A percentile compares a stretch with the other conserved stretches of the same genome.
Evolutionary conservation across 1,140 invertebrate species (phyloP).

Genomic region (Ceratina australensis): DNA sequence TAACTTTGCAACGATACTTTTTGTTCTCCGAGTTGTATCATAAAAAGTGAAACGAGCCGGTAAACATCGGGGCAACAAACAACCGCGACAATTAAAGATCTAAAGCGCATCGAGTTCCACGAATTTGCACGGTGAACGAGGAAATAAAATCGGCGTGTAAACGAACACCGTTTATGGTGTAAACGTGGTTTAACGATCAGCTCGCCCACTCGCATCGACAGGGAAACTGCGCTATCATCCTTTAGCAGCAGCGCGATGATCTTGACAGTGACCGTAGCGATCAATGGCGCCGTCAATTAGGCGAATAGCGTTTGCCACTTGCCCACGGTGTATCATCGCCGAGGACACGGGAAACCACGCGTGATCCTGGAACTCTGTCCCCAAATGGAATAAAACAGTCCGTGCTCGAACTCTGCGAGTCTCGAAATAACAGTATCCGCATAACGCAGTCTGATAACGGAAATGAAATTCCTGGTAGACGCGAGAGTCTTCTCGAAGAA

Average conservation of each 20-base stretch:
- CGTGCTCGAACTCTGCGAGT: too few species aligned
- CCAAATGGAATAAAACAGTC: too few species aligned
- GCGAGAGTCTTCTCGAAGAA: not conserved
- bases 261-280: slow-evolving; percentile 73
- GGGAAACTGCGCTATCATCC: slow-evolving; percentile 58
- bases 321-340: not conserved
- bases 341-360: not conserved
- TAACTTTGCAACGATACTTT: not conserved
- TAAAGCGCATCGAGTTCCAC: not conserved
- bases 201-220: slow-evolving; percentile 40
- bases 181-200: slow-evolving; percentile 39
- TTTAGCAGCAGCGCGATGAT: slow-evolving; percentile 57
- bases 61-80: not conserved
- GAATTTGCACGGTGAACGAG: not conserved
- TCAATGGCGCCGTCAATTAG: slow-evolving; percentile 62
- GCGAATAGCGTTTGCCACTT: slow-evolving; percentile 19
- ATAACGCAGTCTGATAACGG: not conserved
- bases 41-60: not conserved
- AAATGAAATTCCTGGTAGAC: not conserved
- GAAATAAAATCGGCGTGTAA: slow-evolving; percentile 21
- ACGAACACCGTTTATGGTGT: slow-evolving; percentile 5
- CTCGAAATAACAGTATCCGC: not conserved
- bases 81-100: not conserved
- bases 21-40: not conserved
- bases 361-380: not conserved